Evolutionary conservation across 1,140 invertebrate species (phyloP).

Genomic region (Diabrotica virgifera): DNA sequence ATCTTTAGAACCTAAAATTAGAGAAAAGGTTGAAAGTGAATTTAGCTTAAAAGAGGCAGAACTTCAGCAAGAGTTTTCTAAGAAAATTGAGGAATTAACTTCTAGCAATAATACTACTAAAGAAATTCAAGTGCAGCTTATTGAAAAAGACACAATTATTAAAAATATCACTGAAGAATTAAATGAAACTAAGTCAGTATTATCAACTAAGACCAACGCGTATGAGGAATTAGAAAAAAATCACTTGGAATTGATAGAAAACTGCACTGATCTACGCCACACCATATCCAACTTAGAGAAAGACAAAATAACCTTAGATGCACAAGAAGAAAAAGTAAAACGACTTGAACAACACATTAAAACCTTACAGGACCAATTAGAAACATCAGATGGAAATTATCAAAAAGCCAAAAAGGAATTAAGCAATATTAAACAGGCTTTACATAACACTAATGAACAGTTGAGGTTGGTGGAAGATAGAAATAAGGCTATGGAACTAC

Average conservation of each 20-base stretch:
- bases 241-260: slow-evolving; percentile 41
- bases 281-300: slow-evolving; percentile 36
- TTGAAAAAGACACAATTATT: slow-evolving; percentile 47
- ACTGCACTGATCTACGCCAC: slow-evolving; percentile 27
- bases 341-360: slow-evolving; percentile 42
- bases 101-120: slow-evolving; percentile 44
- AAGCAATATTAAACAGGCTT: background rate
- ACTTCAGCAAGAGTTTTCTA: slow-evolving; percentile 50
- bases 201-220: slow-evolving; percentile 20
- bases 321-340: slow-evolving; percentile 50
- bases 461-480: slow-evolving; percentile 12
- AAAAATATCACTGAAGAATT: slow-evolving; percentile 45
- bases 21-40: slow-evolving; percentile 28
- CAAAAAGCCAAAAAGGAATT: slow-evolving; percentile 26
- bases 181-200: slow-evolving; percentile 20
- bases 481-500: slow-evolving; percentile 36
- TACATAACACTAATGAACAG: background rate
- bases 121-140: slow-evolving; percentile 50
- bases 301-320: slow-evolving; percentile 47
- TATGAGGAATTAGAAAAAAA: slow-evolving; percentile 40
- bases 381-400: slow-evolving; percentile 33
- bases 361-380: slow-evolving; percentile 38
- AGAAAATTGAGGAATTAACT: slow-evolving; percentile 47
- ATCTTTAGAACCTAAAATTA: slow-evolving; percentile 39
- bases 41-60: slow-evolving; percentile 40